Percentiles rank a stretch among this genome's conserved stretches.
Evolutionary conservation across 2,113 vertebrate species (phyloP).

Genomic region (Corythornis madagascariensis): DNA sequence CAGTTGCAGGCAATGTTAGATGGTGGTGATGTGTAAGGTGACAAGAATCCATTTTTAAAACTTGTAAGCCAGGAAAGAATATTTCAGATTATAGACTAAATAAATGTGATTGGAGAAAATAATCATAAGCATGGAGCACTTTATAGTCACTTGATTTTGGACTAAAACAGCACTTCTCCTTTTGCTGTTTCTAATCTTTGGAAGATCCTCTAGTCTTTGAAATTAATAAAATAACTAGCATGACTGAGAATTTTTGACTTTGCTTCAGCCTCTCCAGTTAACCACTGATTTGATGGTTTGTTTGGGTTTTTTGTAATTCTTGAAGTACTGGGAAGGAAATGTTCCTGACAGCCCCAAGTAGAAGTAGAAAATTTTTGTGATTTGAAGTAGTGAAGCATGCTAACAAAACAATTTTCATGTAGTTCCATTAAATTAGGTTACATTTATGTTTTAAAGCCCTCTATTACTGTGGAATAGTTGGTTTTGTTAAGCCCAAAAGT

Average conservation of each 20-base stretch:
- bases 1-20: background rate
- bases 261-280: background rate
- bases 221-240: background rate
- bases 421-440: background rate
- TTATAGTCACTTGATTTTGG: background rate
- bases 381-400: background rate
- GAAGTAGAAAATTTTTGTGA: background rate
- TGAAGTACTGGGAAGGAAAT: background rate
- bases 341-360: background rate
- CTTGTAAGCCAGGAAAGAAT: background rate
- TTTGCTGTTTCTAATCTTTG: background rate
- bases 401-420: background rate
- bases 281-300: background rate
- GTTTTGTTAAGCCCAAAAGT: background rate
- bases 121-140: background rate
- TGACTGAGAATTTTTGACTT: background rate
- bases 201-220: background rate
- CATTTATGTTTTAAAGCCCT: background rate
- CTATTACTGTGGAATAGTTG: background rate
- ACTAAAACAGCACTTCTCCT: background rate
- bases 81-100: background rate
- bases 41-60: background rate
- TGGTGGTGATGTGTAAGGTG: background rate
- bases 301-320: too few relatives aligned
- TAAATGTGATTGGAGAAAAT: background rate